Evolutionary conservation across 2,888 invertebrate species (phyloP).

Genomic region (Meta bourneti): DNA sequence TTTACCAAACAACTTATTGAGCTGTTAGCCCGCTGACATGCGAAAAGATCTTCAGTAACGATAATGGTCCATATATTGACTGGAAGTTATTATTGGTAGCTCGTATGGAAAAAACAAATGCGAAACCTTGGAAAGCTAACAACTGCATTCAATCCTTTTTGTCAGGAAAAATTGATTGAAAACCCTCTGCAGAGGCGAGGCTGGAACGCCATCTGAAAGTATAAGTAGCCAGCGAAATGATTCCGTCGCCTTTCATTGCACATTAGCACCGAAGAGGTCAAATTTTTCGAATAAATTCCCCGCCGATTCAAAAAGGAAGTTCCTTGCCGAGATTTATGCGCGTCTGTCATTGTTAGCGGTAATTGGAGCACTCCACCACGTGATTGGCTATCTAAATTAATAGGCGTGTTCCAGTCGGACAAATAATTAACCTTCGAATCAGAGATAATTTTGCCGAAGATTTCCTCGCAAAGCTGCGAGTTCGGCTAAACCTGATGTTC

Average conservation of each 20-base stretch:
- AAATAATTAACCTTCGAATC: slow-evolving; percentile 66
- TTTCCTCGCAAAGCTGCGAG: neutral
- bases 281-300: slow-evolving; percentile 50
- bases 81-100: slow-evolving; percentile 6
- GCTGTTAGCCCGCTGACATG: slow-evolving; percentile 15
- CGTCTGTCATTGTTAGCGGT: slow-evolving; percentile 53
- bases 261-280: slow-evolving; percentile 41
- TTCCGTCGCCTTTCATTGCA: neutral
- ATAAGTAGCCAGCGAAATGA: slow-evolving; percentile 30
- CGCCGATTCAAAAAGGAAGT: slow-evolving; percentile 9
- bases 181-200: slow-evolving; percentile 21
- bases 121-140: slow-evolving; percentile 33
- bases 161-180: slow-evolving; percentile 41
- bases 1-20: slow-evolving; percentile 13
- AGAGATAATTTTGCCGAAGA: neutral
- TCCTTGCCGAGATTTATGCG: slow-evolving; percentile 58
- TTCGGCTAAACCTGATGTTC: slow-evolving; percentile 23
- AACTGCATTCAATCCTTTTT: slow-evolving; percentile 14
- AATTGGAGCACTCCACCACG: slow-evolving; percentile 60
- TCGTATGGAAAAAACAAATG: slow-evolving; percentile 4
- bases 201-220: slow-evolving; percentile 34
- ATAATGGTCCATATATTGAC: neutral
- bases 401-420: slow-evolving; percentile 59
- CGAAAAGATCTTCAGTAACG: neutral
- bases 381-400: slow-evolving; percentile 57